These are phyloP conservation scores for Pteromalus puparum DNA, from an alignment of 1,140 invertebrate species.

Conservation along the genomic window DNA sequence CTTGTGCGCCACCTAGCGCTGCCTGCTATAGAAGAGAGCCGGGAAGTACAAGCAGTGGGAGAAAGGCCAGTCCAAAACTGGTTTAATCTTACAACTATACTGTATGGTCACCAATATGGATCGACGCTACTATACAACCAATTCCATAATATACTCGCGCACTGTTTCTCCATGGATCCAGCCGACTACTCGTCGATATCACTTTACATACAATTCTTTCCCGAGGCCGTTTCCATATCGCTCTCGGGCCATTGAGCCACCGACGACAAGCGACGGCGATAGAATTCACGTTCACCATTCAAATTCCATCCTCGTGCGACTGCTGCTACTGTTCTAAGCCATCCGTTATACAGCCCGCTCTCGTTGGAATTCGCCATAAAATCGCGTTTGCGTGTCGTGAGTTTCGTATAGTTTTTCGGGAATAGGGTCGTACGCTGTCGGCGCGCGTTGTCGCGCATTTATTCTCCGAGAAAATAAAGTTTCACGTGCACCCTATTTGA, in stretches of 20 bases:
- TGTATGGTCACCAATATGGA: too few relatives aligned
- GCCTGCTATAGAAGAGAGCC: too few relatives aligned
- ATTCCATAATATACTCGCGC: too few relatives aligned
- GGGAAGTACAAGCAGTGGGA: too few relatives aligned
- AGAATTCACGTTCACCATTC: conserved; percentile 36
- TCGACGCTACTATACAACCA: too few relatives aligned
- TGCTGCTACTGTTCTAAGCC: not conserved
- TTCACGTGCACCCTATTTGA: not conserved
- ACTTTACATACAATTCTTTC: conserved; percentile 36
- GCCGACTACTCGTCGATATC: not conserved
- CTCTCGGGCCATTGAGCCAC: not conserved
- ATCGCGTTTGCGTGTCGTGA: not conserved
- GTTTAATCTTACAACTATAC: too few relatives aligned
- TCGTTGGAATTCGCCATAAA: conserved; percentile 3
- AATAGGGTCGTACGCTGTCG: conserved; percentile 2
- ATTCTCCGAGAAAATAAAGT: not conserved
- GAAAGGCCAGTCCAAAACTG: too few relatives aligned
- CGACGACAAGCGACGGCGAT: not conserved
- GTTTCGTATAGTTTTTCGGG: not conserved
- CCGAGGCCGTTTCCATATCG: not conserved
- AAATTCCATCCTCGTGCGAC: conserved; percentile 20
- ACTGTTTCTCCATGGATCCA: not conserved
- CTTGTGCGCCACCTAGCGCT: too few relatives aligned
- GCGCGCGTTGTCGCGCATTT: not conserved
- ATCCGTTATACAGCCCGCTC: not conserved